phyloP scores from a whole-genome alignment of 2,113 vertebrate genomes.

The Meriones unguiculatus region DNA sequence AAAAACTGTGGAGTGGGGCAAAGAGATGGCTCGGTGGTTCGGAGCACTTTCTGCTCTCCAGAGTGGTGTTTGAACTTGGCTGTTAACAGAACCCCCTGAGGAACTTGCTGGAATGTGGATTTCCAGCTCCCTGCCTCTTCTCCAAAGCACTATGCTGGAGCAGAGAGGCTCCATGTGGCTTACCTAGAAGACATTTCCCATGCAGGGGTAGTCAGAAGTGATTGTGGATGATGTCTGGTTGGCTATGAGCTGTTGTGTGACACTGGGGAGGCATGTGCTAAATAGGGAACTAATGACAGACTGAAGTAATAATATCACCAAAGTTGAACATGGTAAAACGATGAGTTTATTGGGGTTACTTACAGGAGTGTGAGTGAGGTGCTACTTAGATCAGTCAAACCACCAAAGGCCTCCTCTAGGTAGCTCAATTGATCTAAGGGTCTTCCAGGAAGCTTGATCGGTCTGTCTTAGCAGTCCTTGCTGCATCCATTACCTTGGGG shows the following conservation, averaged over 20 bases:
- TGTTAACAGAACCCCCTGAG: neutral
- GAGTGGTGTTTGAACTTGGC: neutral
- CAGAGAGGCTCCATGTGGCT: neutral
- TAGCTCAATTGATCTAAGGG: neutral
- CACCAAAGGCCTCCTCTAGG: no score
- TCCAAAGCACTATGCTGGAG: neutral
- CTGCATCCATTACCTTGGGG: neutral
- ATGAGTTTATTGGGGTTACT: neutral
- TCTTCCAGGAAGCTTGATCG: neutral
- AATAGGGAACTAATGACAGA: neutral
- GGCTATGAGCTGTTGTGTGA: neutral
- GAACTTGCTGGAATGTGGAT: neutral
- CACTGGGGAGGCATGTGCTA: neutral
- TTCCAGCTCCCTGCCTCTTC: neutral
- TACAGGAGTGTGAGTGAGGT: neutral
- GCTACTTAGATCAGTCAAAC: neutral
- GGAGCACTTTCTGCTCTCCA: neutral
- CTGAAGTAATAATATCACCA: neutral
- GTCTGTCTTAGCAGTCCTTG: neutral
- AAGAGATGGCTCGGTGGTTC: neutral
- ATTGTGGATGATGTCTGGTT: neutral
- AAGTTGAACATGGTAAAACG: neutral
- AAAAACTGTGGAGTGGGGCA: neutral
- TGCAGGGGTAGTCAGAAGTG: neutral
- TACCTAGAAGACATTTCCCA: neutral